phyloP scores from a whole-genome alignment of 2,113 vertebrate genomes.

The Pygoscelis antarcticus region DNA sequence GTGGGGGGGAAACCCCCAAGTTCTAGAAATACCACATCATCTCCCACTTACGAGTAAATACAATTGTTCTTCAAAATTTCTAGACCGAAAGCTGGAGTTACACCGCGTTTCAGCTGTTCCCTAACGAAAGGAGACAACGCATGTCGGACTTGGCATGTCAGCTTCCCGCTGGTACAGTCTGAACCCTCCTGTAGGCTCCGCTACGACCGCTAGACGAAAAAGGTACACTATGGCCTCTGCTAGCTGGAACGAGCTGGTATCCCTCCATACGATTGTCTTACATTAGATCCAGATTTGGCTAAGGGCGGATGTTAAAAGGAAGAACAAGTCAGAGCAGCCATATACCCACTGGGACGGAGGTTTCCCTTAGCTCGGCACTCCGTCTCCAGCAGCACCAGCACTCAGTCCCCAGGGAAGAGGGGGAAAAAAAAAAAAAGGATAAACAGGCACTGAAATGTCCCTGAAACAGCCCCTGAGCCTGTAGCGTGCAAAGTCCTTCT shows the following conservation, averaged over 20 bases:
- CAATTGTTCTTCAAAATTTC: not conserved
- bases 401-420: not conserved
- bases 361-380: not conserved
- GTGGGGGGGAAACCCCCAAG: not conserved
- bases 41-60: not conserved
- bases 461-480: not conserved
- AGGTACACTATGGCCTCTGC: accelerated
- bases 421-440: not conserved
- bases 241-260: not conserved
- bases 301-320: not conserved
- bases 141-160: accelerated
- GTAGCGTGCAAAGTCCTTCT: not conserved
- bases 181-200: not conserved
- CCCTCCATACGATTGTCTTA: not conserved
- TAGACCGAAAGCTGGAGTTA: not conserved
- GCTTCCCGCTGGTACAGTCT: accelerated
- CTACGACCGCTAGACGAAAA: not conserved
- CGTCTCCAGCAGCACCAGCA: not conserved
- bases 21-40: not conserved
- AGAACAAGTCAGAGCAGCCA: not conserved
- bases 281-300: not conserved
- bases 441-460: not conserved
- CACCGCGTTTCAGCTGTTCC: accelerated
- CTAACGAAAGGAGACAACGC: not conserved
- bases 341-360: not conserved